Percentiles rank a stretch among this genome's conserved stretches.
Evolutionary conservation across 2,797 vertebrate genomes (phyloP).

Genomic region (Champsocephalus gunnari): DNA sequence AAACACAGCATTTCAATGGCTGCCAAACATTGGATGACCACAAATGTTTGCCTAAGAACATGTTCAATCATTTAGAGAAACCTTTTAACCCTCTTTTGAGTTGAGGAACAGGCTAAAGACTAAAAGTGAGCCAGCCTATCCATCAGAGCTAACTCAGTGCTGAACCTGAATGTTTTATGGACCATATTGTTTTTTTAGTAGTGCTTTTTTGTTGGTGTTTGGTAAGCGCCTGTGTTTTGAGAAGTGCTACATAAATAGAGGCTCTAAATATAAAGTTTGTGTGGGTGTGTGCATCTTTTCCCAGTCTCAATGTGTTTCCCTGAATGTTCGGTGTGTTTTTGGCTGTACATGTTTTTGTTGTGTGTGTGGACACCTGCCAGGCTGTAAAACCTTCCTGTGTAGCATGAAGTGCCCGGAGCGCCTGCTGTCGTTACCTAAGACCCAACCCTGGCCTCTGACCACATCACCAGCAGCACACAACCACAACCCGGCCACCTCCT

Average conservation of each 20-base stretch:
- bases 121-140: constrained; percentile 15
- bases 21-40: not conserved
- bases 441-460: constrained; percentile 63
- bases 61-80: constrained; percentile 1
- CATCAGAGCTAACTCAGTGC: constrained; percentile 27
- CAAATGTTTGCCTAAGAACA: not conserved
- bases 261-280: constrained; percentile 71
- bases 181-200: constrained; percentile 7
- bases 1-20: not conserved
- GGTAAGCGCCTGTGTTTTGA: constrained; percentile 54
- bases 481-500: constrained; percentile 31
- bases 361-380: constrained; percentile 47
- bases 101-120: not conserved
- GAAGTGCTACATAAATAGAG: constrained; percentile 64
- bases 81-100: not conserved
- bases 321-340: constrained; percentile 38
- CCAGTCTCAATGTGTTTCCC: constrained; percentile 46
- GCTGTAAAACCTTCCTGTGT: constrained; percentile 55
- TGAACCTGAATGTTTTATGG: constrained; percentile 42
- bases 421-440: constrained; percentile 67
- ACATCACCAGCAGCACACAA: constrained; percentile 39
- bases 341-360: constrained; percentile 36
- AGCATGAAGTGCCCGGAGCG: constrained; percentile 53
- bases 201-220: constrained; percentile 32
- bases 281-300: constrained; percentile 62